Evolutionary conservation across 2,113 vertebrate genomes (phyloP).

Genomic region (Psilopsiagon aymara): DNA sequence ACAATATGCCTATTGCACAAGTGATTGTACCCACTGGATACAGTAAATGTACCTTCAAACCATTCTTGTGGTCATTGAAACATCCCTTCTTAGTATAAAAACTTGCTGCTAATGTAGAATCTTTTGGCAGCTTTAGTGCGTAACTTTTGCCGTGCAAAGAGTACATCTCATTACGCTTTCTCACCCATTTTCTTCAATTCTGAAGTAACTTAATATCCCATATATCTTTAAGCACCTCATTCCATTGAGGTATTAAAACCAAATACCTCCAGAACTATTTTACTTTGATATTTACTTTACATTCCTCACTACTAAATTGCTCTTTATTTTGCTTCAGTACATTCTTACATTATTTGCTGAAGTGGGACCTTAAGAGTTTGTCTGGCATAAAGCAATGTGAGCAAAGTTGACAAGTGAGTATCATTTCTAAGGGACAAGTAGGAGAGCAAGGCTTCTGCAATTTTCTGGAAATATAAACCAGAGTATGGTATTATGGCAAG

Average conservation of each 20-base stretch:
- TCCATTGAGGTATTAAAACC: background rate
- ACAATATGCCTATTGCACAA: constrained; percentile 69
- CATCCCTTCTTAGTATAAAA: constrained; percentile 40
- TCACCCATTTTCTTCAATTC: background rate
- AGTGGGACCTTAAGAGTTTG: constrained; percentile 17
- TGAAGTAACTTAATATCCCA: background rate
- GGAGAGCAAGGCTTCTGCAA: constrained; percentile 23
- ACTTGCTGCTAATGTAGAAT: constrained; percentile 10
- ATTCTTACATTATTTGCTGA: background rate
- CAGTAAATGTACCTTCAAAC: constrained; percentile 70
- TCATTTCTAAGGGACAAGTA: constrained; percentile 16
- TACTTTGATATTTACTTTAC: background rate
- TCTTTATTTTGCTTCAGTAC: background rate
- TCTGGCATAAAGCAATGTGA: background rate
- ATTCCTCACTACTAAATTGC: background rate
- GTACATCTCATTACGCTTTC: background rate
- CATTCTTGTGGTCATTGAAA: constrained; percentile 60
- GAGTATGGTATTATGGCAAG: constrained; percentile 38
- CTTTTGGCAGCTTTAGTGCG: constrained; percentile 14
- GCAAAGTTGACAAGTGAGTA: background rate
- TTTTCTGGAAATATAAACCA: constrained; percentile 60
- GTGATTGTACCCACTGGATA: constrained; percentile 63
- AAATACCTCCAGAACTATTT: background rate
- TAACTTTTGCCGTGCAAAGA: background rate
- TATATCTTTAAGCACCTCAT: background rate